Percentiles rank a stretch among this genome's conserved stretches.
Conservation (phyloP, 2,113 vertebrate species). For the Festucalex cinctus region DNA sequence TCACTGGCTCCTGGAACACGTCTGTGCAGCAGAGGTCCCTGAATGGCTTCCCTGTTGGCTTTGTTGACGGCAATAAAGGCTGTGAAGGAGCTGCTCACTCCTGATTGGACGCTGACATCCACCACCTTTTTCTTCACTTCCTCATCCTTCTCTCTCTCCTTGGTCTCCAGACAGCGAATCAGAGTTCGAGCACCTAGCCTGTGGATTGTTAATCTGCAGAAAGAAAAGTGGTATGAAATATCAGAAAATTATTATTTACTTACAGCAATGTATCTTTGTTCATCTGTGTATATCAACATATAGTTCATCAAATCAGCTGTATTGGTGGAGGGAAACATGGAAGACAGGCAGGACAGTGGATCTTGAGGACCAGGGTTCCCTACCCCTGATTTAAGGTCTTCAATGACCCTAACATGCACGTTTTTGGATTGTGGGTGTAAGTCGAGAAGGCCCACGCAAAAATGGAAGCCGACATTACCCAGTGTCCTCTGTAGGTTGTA, state of each 20-base stretch:
- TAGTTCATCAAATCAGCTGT: neutral
- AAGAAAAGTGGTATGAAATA: neutral
- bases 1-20: conserved; percentile 49
- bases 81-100: conserved; percentile 76
- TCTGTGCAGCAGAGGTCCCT: conserved; percentile 62
- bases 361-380: too few species aligned
- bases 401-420: neutral
- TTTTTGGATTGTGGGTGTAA: neutral
- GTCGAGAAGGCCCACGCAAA: neutral
- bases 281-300: neutral
- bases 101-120: conserved; percentile 73
- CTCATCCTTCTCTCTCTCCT: conserved; percentile 13
- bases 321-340: too few species aligned
- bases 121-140: conserved; percentile 58
- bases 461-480: conserved; percentile 40
- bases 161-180: conserved; percentile 69
- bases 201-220: conserved; percentile 72
- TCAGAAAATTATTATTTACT: neutral
- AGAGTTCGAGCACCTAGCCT: conserved; percentile 72
- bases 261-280: neutral
- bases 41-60: conserved; percentile 41
- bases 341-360: too few species aligned
- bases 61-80: conserved; percentile 76
- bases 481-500: conserved; percentile 49
- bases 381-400: neutral